Evolutionary conservation across 2,888 invertebrate species (phyloP).

Genomic region (Blastobasis adustella): DNA sequence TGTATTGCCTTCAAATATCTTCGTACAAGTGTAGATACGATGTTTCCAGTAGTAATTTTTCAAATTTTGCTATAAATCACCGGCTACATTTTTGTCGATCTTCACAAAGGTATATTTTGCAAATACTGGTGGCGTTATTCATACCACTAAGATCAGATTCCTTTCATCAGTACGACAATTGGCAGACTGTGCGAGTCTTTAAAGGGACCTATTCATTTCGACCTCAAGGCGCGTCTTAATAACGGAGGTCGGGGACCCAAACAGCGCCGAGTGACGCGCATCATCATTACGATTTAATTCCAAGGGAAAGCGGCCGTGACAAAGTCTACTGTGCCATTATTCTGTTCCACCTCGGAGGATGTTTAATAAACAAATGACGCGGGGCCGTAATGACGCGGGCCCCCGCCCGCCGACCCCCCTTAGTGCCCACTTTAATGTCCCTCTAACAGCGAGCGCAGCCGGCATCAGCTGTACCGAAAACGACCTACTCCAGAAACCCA

Average conservation of each 20-base stretch:
- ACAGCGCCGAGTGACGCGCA: conserved; percentile 54
- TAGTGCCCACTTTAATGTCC: conserved; percentile 51
- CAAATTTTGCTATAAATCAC: no score
- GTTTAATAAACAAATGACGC: conserved; percentile 73
- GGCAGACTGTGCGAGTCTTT: conserved; percentile 52
- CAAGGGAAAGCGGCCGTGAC: conserved; percentile 65
- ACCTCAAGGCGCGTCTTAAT: conserved; percentile 67
- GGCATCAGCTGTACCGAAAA: conserved; percentile 20
- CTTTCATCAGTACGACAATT: conserved; percentile 61
- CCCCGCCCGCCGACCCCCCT: conserved; percentile 38
- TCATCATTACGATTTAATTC: conserved; percentile 72
- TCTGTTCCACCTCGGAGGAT: conserved; percentile 67
- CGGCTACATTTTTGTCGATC: no score
- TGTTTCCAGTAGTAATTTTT: no score
- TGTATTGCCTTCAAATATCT: no score
- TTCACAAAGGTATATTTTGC: no score
- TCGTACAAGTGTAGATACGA: no score
- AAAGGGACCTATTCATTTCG: conserved; percentile 67
- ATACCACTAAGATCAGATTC: conserved; percentile 22
- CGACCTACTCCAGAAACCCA: conserved; percentile 16
- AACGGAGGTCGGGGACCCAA: conserved; percentile 49
- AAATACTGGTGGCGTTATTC: no score
- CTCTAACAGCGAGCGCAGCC: conserved; percentile 27
- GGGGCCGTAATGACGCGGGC: conserved; percentile 58
- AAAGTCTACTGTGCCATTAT: conserved; percentile 67